Conservation (phyloP, 2,797 vertebrate species). For the Botia kubotai region DNA sequence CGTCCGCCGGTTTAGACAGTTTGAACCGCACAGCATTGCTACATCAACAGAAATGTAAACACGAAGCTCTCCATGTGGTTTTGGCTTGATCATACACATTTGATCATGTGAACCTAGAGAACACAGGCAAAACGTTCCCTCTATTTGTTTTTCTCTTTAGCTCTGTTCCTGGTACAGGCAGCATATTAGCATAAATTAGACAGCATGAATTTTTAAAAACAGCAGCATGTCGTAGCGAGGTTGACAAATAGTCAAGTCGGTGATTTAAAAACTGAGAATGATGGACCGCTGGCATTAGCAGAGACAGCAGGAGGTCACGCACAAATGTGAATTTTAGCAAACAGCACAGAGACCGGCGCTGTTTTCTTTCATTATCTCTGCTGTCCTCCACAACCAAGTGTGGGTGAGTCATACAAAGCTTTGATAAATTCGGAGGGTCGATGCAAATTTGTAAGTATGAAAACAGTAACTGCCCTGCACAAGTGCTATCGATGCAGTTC, state of each 20-base stretch:
- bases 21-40: slow-evolving; percentile 46
- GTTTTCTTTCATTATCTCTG: slow-evolving; percentile 23
- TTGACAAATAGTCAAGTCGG: slow-evolving; percentile 47
- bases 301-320: slow-evolving; percentile 32
- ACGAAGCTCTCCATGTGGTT: slow-evolving; percentile 50
- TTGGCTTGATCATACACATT: slow-evolving; percentile 45
- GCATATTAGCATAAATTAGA: slow-evolving; percentile 59
- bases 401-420: slow-evolving; percentile 32
- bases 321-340: slow-evolving; percentile 43
- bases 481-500: neutral
- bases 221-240: slow-evolving; percentile 46
- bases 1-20: slow-evolving; percentile 24
- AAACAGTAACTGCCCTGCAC: slow-evolving; percentile 32
- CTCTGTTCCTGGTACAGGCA: slow-evolving; percentile 45
- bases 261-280: slow-evolving; percentile 48
- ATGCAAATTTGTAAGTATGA: slow-evolving; percentile 20
- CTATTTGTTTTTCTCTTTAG: slow-evolving; percentile 39
- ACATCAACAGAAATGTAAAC: slow-evolving; percentile 50
- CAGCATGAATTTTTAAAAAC: slow-evolving; percentile 51
- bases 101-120: slow-evolving; percentile 53
- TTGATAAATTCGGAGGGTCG: slow-evolving; percentile 40
- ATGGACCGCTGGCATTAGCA: slow-evolving; percentile 26
- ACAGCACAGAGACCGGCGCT: slow-evolving; percentile 4
- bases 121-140: slow-evolving; percentile 51
- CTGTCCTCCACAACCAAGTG: slow-evolving; percentile 35